These are phyloP conservation scores for Brenthis daphne DNA, from an alignment of 2,888 invertebrate genomes.

Conservation along the genomic window DNA sequence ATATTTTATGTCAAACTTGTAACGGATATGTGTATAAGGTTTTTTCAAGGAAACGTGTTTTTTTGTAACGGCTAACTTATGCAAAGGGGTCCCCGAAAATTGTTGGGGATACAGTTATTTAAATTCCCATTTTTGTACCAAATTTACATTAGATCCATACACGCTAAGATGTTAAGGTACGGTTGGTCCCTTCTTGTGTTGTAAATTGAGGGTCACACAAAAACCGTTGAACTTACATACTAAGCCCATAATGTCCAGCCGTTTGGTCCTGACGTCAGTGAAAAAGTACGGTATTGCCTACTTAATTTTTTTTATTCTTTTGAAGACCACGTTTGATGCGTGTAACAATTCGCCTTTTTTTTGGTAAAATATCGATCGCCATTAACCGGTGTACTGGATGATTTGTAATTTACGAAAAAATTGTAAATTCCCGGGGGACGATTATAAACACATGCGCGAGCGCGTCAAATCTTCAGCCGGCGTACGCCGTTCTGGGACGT, in stretches of 20 bases:
- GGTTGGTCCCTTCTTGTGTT: slow-evolving; percentile 74
- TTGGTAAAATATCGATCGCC: slow-evolving; percentile 55
- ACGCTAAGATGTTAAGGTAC: slow-evolving; percentile 72
- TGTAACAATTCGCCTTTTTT: slow-evolving; percentile 71
- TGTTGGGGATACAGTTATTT: slow-evolving; percentile 74
- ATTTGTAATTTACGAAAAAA: slow-evolving; percentile 72
- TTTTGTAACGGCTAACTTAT: slow-evolving; percentile 69
- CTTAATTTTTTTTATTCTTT: slow-evolving; percentile 60
- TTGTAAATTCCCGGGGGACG: slow-evolving; percentile 77
- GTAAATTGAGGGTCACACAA: slow-evolving; percentile 81
- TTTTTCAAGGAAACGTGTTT: slow-evolving; percentile 57
- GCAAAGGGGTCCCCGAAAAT: slow-evolving; percentile 59
- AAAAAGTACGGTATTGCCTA: slow-evolving; percentile 63
- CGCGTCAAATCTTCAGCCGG: slow-evolving; percentile 82
- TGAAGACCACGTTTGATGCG: slow-evolving; percentile 65
- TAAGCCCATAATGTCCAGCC: slow-evolving; percentile 77
- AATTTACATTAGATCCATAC: slow-evolving; percentile 78
- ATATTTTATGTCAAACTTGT: background rate
- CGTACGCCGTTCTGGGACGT: slow-evolving; percentile 71
- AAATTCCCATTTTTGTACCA: slow-evolving; percentile 79
- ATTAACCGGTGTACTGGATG: slow-evolving; percentile 70
- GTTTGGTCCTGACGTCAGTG: slow-evolving; percentile 63
- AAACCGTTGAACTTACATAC: slow-evolving; percentile 75
- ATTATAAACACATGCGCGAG: slow-evolving; percentile 81
- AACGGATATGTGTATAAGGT: slow-evolving; percentile 45